These are phyloP conservation scores for Loxodonta africana DNA, from an alignment of 2,113 vertebrate genomes.

Conservation along the genomic window DNA sequence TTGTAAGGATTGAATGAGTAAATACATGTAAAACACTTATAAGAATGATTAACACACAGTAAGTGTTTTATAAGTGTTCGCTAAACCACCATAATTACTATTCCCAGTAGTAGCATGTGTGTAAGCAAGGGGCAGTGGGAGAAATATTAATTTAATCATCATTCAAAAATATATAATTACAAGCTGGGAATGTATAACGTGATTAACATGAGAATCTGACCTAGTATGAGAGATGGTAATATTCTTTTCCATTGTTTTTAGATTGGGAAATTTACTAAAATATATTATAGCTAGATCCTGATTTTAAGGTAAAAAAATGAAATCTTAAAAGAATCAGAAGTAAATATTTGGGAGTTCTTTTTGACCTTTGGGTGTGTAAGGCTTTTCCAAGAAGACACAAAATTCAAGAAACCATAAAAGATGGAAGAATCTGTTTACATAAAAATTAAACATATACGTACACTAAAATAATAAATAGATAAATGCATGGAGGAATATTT, in stretches of 20 bases:
- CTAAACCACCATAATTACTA: not conserved
- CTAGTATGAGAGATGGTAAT: not conserved
- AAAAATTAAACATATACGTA: not conserved
- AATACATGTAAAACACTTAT: not conserved
- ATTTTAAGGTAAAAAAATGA: slow-evolving; percentile 17
- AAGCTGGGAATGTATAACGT: not conserved
- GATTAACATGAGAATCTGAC: not conserved
- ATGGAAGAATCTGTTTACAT: not conserved
- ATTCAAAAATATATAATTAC: not conserved
- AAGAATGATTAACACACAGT: not conserved
- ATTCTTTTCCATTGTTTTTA: not conserved
- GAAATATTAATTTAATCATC: not conserved
- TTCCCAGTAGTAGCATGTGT: not conserved
- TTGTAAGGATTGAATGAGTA: not conserved
- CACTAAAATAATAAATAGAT: not conserved
- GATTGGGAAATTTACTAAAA: not conserved
- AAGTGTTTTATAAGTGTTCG: not conserved
- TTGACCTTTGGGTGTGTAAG: not conserved
- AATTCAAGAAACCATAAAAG: slow-evolving; percentile 31
- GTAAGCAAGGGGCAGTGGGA: not conserved
- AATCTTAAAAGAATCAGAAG: not conserved
- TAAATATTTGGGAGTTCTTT: not conserved
- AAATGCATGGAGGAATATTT: not conserved
- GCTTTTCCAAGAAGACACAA: not conserved
- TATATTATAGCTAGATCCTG: not conserved